These are phyloP conservation scores for Umimayanthus chanpuru DNA, from an alignment of 92 coral and sea anemone species.

Conservation along the genomic window DNA sequence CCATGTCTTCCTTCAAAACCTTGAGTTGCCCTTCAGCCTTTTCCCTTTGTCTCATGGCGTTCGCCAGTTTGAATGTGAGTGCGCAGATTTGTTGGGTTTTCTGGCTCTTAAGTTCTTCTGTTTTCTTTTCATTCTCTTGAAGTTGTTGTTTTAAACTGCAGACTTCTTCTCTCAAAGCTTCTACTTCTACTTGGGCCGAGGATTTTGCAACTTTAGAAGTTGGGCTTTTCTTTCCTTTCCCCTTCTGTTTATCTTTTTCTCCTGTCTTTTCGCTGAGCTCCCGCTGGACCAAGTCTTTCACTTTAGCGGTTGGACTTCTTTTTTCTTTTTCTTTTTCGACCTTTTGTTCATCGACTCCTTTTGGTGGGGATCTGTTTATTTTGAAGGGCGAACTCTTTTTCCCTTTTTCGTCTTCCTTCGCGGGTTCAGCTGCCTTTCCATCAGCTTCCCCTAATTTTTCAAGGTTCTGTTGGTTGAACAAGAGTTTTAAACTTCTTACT, in stretches of 20 bases:
- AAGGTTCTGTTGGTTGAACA: conserved; percentile 29
- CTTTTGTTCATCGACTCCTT: background rate
- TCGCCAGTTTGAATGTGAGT: conserved; percentile 78
- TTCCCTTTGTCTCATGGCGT: conserved; percentile 75
- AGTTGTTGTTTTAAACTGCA: conserved; percentile 53
- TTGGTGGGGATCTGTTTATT: conserved; percentile 6
- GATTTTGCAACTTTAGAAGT: background rate
- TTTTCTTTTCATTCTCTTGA: conserved; percentile 57
- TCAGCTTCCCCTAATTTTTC: conserved; percentile 17
- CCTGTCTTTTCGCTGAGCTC: background rate
- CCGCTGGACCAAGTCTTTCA: background rate
- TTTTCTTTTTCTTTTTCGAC: conserved; percentile 19
- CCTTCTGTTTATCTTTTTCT: conserved; percentile 20
- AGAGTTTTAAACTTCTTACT: background rate
- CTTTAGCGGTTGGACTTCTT: background rate
- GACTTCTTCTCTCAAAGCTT: conserved; percentile 59
- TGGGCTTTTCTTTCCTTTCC: conserved; percentile 9
- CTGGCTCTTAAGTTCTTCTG: conserved; percentile 66
- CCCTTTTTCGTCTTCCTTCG: conserved; percentile 14
- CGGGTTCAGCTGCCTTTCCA: background rate
- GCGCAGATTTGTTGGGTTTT: conserved; percentile 75
- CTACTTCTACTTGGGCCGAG: conserved; percentile 22
- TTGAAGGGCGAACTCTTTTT: background rate
- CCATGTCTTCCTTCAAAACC: conserved; percentile 41
- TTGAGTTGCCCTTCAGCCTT: conserved; percentile 53